These are phyloP conservation scores for Stomatorhinus ivindoensis DNA, from an alignment of 2,113 vertebrate genomes.

Conservation along the genomic window DNA sequence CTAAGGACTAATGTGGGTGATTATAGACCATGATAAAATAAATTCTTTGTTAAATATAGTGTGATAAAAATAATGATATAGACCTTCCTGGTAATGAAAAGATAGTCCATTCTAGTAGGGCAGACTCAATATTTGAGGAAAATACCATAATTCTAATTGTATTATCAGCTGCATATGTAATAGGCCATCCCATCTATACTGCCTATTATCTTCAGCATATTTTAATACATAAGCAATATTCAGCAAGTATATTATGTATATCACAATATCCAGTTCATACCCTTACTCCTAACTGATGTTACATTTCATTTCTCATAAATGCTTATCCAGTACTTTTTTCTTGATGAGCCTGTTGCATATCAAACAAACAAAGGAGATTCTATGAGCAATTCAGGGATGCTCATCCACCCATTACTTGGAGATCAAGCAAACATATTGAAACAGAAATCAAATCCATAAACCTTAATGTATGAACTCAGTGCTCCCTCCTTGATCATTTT, in stretches of 20 bases:
- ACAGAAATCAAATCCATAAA: not conserved
- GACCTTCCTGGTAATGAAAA: not conserved
- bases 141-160: not conserved
- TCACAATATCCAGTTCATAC: not conserved
- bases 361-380: not conserved
- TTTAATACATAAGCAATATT: not conserved
- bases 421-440: not conserved
- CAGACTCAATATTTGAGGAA: not conserved
- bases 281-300: not conserved
- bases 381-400: not conserved
- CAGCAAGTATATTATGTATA: not conserved
- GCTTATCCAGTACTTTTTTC: not conserved
- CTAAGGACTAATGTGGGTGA: not conserved
- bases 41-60: not conserved
- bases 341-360: not conserved
- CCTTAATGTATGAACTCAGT: not conserved
- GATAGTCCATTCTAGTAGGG: not conserved
- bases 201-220: not conserved
- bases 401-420: not conserved
- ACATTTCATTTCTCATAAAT: not conserved
- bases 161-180: not conserved
- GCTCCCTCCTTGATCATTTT: not conserved
- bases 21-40: not conserved
- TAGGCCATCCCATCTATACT: not conserved
- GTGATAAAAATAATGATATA: not conserved